phyloP scores from a whole-genome alignment of 2,113 vertebrate species.

The Emydocephalus ijimae region DNA sequence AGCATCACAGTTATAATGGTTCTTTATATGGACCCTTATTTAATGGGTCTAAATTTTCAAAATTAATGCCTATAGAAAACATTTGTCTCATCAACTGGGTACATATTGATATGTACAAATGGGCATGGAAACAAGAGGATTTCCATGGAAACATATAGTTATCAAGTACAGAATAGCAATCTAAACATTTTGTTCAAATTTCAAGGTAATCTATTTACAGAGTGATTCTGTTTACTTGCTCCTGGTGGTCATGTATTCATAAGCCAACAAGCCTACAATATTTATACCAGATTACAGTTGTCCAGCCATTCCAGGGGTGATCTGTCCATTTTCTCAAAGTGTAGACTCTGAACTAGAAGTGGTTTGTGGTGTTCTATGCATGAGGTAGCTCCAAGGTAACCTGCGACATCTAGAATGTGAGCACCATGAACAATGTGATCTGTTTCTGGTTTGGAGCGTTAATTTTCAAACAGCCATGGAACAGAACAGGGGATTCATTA shows the following conservation, averaged over 20 bases:
- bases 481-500: not conserved
- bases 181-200: not conserved
- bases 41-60: not conserved
- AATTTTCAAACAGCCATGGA: not conserved
- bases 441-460: not conserved
- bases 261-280: not conserved
- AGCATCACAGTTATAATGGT: not conserved
- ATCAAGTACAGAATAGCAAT: not conserved
- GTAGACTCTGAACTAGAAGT: not conserved
- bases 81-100: not conserved
- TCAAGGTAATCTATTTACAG: not conserved
- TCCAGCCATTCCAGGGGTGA: not conserved
- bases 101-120: not conserved
- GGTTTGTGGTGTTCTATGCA: not conserved
- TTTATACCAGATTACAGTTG: not conserved
- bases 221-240: not conserved
- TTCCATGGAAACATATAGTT: not conserved
- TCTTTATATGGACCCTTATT: not conserved
- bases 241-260: not conserved
- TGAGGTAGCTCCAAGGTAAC: not conserved
- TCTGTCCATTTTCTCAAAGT: not conserved
- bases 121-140: not conserved
- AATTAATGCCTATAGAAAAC: not conserved
- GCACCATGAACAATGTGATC: not conserved
- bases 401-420: not conserved